Percentiles rank a stretch among this genome's conserved stretches.
Conservation (phyloP, 2,113 vertebrate species). For the Tympanuchus pallidicinctus region DNA sequence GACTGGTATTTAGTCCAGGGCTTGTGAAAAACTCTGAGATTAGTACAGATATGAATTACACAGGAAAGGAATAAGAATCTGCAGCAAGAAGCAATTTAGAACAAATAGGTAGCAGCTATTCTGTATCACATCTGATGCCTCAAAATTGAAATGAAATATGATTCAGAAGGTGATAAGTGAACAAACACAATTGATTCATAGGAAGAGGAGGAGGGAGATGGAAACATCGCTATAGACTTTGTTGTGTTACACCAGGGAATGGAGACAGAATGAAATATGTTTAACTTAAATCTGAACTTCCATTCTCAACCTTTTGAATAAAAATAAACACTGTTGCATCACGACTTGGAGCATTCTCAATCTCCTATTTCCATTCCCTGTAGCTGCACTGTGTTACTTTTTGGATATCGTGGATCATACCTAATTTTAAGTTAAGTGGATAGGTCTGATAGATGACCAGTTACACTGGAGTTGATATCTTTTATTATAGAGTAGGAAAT, state of each 20-base stretch:
- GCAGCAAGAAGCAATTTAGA: conserved; percentile 44
- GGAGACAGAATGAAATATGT: conserved; percentile 41
- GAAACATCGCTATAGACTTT: conserved; percentile 50
- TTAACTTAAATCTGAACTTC: conserved; percentile 24
- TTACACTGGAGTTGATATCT: neutral
- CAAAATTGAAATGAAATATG: conserved; percentile 65
- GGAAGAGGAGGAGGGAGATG: conserved; percentile 20
- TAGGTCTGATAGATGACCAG: neutral
- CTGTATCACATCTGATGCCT: conserved; percentile 16
- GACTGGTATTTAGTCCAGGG: neutral
- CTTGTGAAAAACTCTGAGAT: conserved; percentile 19
- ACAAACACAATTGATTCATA: conserved; percentile 45
- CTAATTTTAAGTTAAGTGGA: conserved; percentile 25
- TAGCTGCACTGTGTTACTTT: neutral
- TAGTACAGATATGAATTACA: conserved; percentile 13
- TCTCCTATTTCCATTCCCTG: neutral
- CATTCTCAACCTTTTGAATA: conserved; percentile 36
- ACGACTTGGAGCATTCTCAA: neutral
- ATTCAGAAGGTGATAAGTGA: conserved; percentile 55
- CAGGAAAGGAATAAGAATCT: conserved; percentile 33
- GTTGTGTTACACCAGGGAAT: conserved; percentile 4
- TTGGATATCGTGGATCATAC: neutral
- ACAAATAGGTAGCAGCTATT: conserved; percentile 42
- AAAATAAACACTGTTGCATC: conserved; percentile 49
- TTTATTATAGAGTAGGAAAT: conserved; percentile 32